A percentile compares a stretch with the other conserved stretches of the same genome.
These are phyloP conservation scores for Percopsis transmontana DNA, from an alignment of 2,113 vertebrate species.

Conservation along the genomic window DNA sequence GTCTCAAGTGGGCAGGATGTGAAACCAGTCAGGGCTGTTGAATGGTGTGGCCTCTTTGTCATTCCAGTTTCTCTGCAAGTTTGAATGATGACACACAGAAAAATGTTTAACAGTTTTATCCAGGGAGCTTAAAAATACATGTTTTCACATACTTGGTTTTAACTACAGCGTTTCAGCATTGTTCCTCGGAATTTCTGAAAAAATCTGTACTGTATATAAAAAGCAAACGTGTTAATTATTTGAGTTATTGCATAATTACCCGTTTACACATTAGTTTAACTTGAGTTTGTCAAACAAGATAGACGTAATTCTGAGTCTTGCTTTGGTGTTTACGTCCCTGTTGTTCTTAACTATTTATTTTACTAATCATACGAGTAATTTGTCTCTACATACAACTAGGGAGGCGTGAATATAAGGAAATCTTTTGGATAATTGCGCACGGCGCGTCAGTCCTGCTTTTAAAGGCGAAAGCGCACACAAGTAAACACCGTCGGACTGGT, in stretches of 20 bases:
- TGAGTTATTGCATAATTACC: too few relatives aligned
- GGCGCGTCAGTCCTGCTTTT: not conserved
- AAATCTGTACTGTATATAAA: too few relatives aligned
- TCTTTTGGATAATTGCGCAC: not conserved
- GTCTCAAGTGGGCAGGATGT: conserved; percentile 31
- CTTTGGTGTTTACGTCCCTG: too few relatives aligned
- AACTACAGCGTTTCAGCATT: too few relatives aligned
- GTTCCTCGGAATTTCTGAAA: too few relatives aligned
- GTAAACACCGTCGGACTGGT: not conserved
- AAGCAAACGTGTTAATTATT: too few relatives aligned
- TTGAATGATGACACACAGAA: conserved; percentile 37
- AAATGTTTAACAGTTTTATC: not conserved
- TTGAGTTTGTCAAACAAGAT: too few relatives aligned
- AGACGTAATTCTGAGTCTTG: too few relatives aligned
- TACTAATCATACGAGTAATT: not conserved
- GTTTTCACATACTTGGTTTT: too few relatives aligned
- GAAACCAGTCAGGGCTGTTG: conserved; percentile 72
- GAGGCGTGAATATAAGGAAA: not conserved
- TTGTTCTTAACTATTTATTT: too few relatives aligned
- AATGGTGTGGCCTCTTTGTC: conserved; percentile 42
- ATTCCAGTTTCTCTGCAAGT: conserved; percentile 69
- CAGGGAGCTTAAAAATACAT: too few relatives aligned
- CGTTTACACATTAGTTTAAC: too few relatives aligned
- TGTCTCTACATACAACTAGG: not conserved
- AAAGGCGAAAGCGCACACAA: not conserved